These are phyloP conservation scores for Metacarcinus magister DNA, from an alignment of 2,888 invertebrate genomes.

Conservation along the genomic window DNA sequence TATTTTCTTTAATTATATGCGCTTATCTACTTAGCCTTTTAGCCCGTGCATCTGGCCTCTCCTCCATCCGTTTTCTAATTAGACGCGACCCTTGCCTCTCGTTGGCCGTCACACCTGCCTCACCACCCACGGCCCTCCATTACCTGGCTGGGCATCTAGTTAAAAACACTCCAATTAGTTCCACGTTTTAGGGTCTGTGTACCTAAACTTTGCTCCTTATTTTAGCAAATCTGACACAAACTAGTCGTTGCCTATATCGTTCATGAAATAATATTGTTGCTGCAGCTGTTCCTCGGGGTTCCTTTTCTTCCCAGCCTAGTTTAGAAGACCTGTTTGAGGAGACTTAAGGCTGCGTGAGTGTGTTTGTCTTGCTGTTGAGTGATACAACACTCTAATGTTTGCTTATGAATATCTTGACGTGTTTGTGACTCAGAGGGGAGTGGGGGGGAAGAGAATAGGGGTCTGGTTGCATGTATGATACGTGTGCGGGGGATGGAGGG, in stretches of 20 bases:
- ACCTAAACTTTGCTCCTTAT: slow-evolving; percentile 51
- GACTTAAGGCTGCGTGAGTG: neutral
- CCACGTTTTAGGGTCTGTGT: slow-evolving; percentile 48
- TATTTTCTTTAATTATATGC: neutral
- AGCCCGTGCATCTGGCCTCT: neutral
- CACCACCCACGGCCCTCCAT: neutral
- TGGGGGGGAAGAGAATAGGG: neutral
- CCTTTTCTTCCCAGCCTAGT: neutral
- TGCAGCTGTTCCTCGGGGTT: neutral
- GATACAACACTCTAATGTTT: neutral
- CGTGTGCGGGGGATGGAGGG: neutral
- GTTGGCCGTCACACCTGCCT: neutral
- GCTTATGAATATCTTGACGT: slow-evolving; percentile 32
- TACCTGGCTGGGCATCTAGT: slow-evolving; percentile 31
- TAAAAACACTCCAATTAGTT: slow-evolving; percentile 62
- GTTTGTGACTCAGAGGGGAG: neutral
- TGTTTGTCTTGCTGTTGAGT: neutral
- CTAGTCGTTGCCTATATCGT: neutral
- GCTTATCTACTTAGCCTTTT: neutral
- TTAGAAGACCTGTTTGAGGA: slow-evolving; percentile 41
- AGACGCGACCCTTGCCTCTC: neutral
- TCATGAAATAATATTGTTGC: slow-evolving; percentile 26
- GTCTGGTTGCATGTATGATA: neutral
- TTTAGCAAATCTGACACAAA: slow-evolving; percentile 64
- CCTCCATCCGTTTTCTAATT: neutral